Evolutionary conservation across 2,797 vertebrate genomes (phyloP), one percentile per base, ranked within the genome.

Genomic region (Sylvilagus floridanus): DNA sequence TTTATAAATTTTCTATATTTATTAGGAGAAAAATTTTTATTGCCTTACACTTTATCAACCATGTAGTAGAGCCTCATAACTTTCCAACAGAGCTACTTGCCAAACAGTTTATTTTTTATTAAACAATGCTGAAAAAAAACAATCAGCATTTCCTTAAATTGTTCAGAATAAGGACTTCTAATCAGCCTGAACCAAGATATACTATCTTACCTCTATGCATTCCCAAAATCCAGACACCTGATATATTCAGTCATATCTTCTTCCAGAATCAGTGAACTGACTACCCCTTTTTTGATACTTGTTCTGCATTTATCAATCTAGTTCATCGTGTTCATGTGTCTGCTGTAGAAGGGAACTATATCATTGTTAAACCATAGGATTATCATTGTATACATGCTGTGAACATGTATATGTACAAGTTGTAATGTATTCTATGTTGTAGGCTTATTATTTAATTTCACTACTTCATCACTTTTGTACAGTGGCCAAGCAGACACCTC

Each of bases 1-100:
- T 98, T 99, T 98, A 97, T 98, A 98, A 98, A 97, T 98, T 98
- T 98, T 98, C 97, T 98, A 94, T 99, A 98, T 99, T 98, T 99
- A 98, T 99, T 98, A 98, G 97, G 95, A 93, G 96, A 96, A 97
- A 96, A 97, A 11, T 88, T 95, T 96, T 95, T 97, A 97, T 98
- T 93, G 97, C 98, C 98, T 99, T 98, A 98, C 98, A 47, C 97
- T 98, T 97, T 97, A 89, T 96, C 93, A 98, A 97, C 97, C 95
- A 96, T 83, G 47, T 97, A 98, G 98, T 79, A 97, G 97, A 98
- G 97, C 98, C 98, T 99, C 98, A 98, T 94, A 97, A 95, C 96
- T 96, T 95, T 93, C 85, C 95, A 96, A 24, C 95, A 97, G 97
- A 95, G 98, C 98, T 97, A 97, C 97, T 98, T 98, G 98, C 98